phyloP scores from a whole-genome alignment of 2,888 invertebrate genomes.

The Aleiodes testaceus region DNA sequence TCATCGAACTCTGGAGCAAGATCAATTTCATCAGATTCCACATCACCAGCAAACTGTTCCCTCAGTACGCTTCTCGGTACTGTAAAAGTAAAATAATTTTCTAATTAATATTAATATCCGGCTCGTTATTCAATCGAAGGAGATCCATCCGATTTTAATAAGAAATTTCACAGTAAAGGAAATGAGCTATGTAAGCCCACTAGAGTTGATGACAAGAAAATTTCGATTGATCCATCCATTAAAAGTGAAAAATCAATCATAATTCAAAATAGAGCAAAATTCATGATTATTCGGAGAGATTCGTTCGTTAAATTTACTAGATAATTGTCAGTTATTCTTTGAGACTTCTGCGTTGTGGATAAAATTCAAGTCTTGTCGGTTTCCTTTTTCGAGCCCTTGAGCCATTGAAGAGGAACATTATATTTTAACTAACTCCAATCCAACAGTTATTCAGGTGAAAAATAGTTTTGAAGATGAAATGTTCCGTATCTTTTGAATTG shows the following conservation, averaged over 20 bases:
- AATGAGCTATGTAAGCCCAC: background rate
- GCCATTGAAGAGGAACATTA: background rate
- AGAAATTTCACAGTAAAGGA: background rate
- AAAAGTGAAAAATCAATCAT: background rate
- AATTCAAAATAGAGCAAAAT: too few species aligned
- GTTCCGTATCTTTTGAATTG: conserved; percentile 12
- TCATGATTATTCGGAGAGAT: too few species aligned
- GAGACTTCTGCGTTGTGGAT: background rate
- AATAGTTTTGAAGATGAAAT: conserved; percentile 15
- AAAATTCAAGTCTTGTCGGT: background rate
- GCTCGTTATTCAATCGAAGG: background rate
- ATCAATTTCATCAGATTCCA: conserved; percentile 83
- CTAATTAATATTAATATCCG: conserved; percentile 7
- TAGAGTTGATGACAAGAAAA: background rate
- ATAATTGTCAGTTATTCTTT: too few species aligned
- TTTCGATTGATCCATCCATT: background rate
- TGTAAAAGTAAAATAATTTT: conserved; percentile 67
- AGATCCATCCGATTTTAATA: too few species aligned
- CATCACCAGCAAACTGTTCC: conserved; percentile 85
- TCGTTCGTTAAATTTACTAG: too few species aligned
- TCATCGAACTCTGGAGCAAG: conserved; percentile 69
- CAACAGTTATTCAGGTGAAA: conserved; percentile 14
- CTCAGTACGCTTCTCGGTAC: conserved; percentile 89
- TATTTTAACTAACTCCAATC: background rate
- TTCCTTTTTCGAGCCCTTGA: background rate